Conservation (phyloP, 1,140 invertebrate species). For the Drosophila triauraria region DNA sequence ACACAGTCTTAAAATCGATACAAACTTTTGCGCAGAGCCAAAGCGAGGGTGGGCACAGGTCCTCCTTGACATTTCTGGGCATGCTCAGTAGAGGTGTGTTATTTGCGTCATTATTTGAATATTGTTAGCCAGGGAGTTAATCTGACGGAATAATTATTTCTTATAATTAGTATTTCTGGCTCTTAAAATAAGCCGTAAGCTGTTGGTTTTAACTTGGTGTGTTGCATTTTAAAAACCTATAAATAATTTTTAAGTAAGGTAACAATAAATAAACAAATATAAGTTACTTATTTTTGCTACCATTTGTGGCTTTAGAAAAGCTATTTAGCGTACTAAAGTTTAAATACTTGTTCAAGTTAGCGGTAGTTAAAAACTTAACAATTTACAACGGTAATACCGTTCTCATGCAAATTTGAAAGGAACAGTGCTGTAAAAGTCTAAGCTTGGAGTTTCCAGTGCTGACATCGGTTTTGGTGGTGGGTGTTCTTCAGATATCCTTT, state of each 20-base stretch:
- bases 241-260: too few relatives aligned
- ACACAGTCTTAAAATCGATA: slow-evolving; percentile 56
- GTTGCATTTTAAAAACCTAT: too few relatives aligned
- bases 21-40: slow-evolving; percentile 38
- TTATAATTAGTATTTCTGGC: background rate
- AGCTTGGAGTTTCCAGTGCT: background rate
- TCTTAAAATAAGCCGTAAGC: background rate
- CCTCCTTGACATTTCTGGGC: slow-evolving; percentile 32
- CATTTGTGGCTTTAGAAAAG: background rate
- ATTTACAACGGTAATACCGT: background rate
- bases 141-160: background rate
- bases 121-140: background rate
- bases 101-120: slow-evolving; percentile 25
- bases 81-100: slow-evolving; percentile 43
- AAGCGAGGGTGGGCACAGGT: slow-evolving; percentile 26
- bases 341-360: background rate
- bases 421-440: background rate
- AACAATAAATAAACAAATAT: background rate
- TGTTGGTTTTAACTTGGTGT: too few relatives aligned
- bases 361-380: background rate
- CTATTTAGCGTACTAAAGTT: background rate
- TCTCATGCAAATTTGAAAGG: background rate
- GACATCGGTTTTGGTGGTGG: slow-evolving; percentile 1
- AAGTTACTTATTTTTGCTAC: background rate
- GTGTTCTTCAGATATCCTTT: background rate